Base-by-base conservation (phyloP, 2,888 invertebrate species). In the Heliconius charithonia region DNA sequence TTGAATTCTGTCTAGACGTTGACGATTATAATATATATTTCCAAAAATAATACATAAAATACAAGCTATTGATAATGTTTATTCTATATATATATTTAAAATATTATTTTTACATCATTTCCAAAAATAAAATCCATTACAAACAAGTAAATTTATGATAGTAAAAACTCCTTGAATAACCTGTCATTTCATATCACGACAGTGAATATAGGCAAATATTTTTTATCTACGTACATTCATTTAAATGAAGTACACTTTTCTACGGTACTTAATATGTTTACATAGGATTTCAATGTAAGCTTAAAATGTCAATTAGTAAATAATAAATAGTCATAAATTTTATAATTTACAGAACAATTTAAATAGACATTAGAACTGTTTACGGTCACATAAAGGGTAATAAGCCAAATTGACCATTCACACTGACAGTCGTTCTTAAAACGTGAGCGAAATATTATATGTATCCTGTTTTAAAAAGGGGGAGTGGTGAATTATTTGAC, bases 401-500 rank as follows among this genome's bases (percentile, higher is more conserved):
- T 80, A 27, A 56, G 37, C 65, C 72, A 79, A 81, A 77, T 78
- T 76, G 79, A 65, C 80, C 77, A 72, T 81, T 77, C 69, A 37
- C 75, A 79, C 75, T 74, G 75, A 32, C 67, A 79, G 79, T 82
- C 73, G 78, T 80, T 78, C 80, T 77, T 77, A 79, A 80, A 83
- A 83, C 80, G 81, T 83, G 80, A 82, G 81, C 77, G 82, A 83
- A 83, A 80, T 80, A 82, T 82, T 77, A 82, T 79, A 76, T 76
- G 72, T 81, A 80, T 84, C 83, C 93, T 91, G 92, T 88, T 84
- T 88, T 83, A 88, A 89, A 90, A 89, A 88, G 89, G 91, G 91
- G 88, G 84, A 84, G 83, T 82, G 81, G 79, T 84, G 87, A 89
- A 85, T 88, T 87, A 91, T 90, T 92, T 92, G 92, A 88, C 90